phyloP scores from a whole-genome alignment of 1,140 invertebrate species.

The Marisa cornuarietis region DNA sequence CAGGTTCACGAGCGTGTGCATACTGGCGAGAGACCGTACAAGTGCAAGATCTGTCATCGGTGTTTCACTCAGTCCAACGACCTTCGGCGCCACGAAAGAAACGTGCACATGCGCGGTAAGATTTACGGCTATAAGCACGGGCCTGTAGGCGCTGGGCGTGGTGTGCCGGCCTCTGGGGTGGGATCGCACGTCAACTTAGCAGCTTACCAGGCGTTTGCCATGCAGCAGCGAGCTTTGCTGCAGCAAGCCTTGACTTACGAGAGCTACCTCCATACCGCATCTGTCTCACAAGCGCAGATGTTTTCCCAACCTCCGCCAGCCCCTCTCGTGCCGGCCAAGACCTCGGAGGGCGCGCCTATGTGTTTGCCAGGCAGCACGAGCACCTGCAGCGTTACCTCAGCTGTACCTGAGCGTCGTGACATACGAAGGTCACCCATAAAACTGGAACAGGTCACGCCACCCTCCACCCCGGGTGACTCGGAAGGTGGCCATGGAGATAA shows the following conservation, averaged over 20 bases:
- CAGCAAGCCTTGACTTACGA: slow-evolving; percentile 60
- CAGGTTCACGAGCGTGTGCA: slow-evolving; percentile 60
- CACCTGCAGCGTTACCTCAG: slow-evolving; percentile 2
- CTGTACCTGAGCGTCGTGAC: slow-evolving; percentile 19
- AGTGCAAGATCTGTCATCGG: slow-evolving; percentile 62
- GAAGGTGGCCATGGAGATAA: slow-evolving; percentile 17
- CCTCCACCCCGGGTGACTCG: slow-evolving; percentile 40
- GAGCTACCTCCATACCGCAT: slow-evolving; percentile 51
- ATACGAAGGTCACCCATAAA: slow-evolving; percentile 36
- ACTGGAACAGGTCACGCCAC: slow-evolving; percentile 54
- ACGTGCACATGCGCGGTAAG: slow-evolving; percentile 61
- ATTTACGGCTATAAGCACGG: slow-evolving; percentile 48
- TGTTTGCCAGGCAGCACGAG: slow-evolving; percentile 20
- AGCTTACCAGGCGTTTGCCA: slow-evolving; percentile 58
- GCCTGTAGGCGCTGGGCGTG: slow-evolving; percentile 2
- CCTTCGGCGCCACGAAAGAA: slow-evolving; percentile 58
- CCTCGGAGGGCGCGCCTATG: slow-evolving; percentile 14
- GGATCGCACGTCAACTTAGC: slow-evolving; percentile 53
- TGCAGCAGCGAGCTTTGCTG: slow-evolving; percentile 57
- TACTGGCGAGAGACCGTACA: slow-evolving; percentile 60
- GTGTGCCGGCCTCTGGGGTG: not conserved
- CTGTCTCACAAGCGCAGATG: slow-evolving; percentile 32
- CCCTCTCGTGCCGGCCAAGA: not conserved
- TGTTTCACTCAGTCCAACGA: slow-evolving; percentile 63
- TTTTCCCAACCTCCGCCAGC: slow-evolving; percentile 22